Conservation (phyloP, 2,888 invertebrate species). For the Buathra laborator region DNA sequence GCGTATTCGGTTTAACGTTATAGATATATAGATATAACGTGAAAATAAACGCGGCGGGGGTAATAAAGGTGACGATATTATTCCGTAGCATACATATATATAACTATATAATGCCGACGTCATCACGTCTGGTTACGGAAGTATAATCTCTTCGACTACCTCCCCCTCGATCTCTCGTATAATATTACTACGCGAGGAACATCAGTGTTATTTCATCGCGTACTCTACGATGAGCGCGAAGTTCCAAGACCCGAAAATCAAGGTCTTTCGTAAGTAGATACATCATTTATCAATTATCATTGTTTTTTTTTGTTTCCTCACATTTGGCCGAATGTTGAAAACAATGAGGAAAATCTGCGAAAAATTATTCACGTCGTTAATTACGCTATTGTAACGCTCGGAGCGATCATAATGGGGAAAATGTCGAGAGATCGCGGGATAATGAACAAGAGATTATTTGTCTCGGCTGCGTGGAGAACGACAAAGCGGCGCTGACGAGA, state of each 20-base stretch:
- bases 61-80: slow-evolving; percentile 47
- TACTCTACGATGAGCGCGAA: slow-evolving; percentile 26
- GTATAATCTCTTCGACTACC: slow-evolving; percentile 44
- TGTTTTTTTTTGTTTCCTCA: slow-evolving; percentile 40
- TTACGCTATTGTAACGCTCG: background rate
- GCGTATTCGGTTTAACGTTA: slow-evolving; percentile 4
- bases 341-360: slow-evolving; percentile 31
- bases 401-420: background rate
- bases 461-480: slow-evolving; percentile 11
- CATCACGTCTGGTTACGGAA: slow-evolving; percentile 52
- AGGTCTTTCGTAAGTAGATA: slow-evolving; percentile 29
- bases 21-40: slow-evolving; percentile 14
- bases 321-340: background rate
- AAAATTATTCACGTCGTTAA: slow-evolving; percentile 8
- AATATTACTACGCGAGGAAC: slow-evolving; percentile 34
- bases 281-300: slow-evolving; percentile 20
- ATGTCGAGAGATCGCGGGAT: slow-evolving; percentile 20
- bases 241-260: slow-evolving; percentile 32
- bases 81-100: slow-evolving; percentile 10
- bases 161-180: slow-evolving; percentile 22
- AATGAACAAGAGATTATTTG: slow-evolving; percentile 53
- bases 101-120: slow-evolving; percentile 44
- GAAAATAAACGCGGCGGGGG: slow-evolving; percentile 24
- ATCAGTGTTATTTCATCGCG: slow-evolving; percentile 27
- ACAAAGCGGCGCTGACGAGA: slow-evolving; percentile 17